Base-by-base conservation (phyloP, 2,797 vertebrate genomes). In the Rhabdomys pumilio region DNA sequence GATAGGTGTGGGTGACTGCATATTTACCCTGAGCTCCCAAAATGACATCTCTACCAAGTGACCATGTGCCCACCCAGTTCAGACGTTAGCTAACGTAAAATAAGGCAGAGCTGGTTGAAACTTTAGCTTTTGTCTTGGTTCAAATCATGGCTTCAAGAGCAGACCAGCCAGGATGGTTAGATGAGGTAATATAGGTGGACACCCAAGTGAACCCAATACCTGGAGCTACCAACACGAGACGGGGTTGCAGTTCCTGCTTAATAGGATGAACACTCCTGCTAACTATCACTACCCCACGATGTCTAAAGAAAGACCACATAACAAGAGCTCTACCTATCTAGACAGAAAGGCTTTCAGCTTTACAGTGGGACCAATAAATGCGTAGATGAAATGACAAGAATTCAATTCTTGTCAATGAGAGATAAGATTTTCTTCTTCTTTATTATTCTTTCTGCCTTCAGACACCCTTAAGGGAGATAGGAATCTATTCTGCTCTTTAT, bases 381-480 rank as follows among this genome's bases (percentile, higher is more conserved):
- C 17, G 22, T 8, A 59, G 6, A 75, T 38, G 0, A 6, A 77
- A 57, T 10, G 82, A 80, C 13, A n/a, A 20, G 84, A 76, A 38
- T 80, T 79, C 63, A 57, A 87, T 26, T 91, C 65, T 80, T 77
- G 81, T 6, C 24, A 90, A 12, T 29, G 88, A 7, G 76, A 96
- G 41, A 50, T 73, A 86, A 86, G 10, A 83, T 22, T 81, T 88
- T 88, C 57, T 57, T 96, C 72, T 89, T 91, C 76, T 76, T 82
- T 83, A 79, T 41, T 97, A 57, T 85, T 90, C 73, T 84, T 75
- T 93, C 67, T 75, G 4, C 19, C 73, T 92, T 81, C 38, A 91
- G 29, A 72, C 2, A 69, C 19, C 69, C 53, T 41, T 50, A 61
- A 26, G 55, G 76, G n/a, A 97, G 63, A 89, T 15, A 14, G 90